Evolutionary conservation across 2,888 invertebrate genomes (phyloP), one percentile per base, ranked within the genome.

Genomic region (Conistra vaccinii): DNA sequence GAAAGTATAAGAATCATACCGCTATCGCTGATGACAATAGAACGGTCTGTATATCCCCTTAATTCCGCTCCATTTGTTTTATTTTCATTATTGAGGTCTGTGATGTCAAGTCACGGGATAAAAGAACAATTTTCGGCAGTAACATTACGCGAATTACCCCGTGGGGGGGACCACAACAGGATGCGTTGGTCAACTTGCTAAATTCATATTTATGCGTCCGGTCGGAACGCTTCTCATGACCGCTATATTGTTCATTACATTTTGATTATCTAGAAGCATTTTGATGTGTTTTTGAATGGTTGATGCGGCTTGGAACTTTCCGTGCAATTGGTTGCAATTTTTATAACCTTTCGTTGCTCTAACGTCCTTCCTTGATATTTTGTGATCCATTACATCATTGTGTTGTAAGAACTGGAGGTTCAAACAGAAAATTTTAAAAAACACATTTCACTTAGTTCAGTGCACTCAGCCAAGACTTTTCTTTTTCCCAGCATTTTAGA

Each of bases 171-270:
- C 48, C 72, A 57, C 80, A 80, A 81, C 87, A 93, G 94, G 94
- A 94, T 90, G 91, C 89, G 85, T 79, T 89, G 90, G 91, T 89
- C 90, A 89, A 85, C 86, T 91, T 90, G 93, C 94, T 95, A 95
- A 95, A 94, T 95, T 92, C 89, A 91, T 92, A 94, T 95, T 95
- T 95, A 95, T 95, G 93, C 91, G 91, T 95, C 94, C 95, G 93
- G 93, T 76, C 51, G 75, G 53, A 66, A 65, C 70, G 62, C 69
- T 81, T 87, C 85, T 80, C 86, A 81, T 77, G 83, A 76, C 81
- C 71, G 79, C 79, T 80, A 73, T 72, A 80, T 80, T 83, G 77
- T 83, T 80, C 80, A 87, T 87, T 84, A 79, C 71, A 73, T 74
- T 80, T 87, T 85, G 78, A 88, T 84, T 80, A 85, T 73, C 58